Evolutionary conservation across 1,140 invertebrate species (phyloP).

Genomic region (Paraescarpia echinospica): DNA sequence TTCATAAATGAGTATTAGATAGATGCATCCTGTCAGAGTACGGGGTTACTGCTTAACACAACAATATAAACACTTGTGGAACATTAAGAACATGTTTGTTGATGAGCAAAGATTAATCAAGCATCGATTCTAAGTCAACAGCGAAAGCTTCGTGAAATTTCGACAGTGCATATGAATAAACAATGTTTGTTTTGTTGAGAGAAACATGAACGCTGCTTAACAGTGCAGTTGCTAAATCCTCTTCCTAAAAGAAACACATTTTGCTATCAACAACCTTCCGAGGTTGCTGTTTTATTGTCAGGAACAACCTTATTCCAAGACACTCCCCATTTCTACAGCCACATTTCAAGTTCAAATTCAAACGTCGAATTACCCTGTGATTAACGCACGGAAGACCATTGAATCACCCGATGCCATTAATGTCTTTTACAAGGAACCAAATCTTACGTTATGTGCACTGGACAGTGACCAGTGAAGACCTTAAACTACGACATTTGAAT

Average conservation of each 20-base stretch:
- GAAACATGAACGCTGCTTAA: neutral
- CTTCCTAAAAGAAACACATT: neutral
- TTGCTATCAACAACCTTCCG: neutral
- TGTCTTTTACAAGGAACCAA: neutral
- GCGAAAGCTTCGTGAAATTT: neutral
- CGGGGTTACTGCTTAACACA: neutral
- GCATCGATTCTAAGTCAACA: neutral
- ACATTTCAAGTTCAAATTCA: neutral
- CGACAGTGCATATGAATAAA: neutral
- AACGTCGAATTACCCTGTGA: neutral
- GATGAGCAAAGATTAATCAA: neutral
- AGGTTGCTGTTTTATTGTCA: neutral
- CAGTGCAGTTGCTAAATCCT: neutral
- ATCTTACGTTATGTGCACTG: neutral
- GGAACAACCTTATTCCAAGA: neutral
- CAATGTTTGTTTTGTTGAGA: neutral
- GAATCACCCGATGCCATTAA: neutral
- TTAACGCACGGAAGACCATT: neutral
- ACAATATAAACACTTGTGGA: neutral
- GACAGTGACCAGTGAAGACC: neutral
- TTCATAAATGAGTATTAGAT: too few relatives aligned
- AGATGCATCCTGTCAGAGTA: neutral
- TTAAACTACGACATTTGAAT: neutral
- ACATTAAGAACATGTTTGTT: neutral
- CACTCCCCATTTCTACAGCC: neutral